phyloP scores from a whole-genome alignment of 2,113 vertebrate species.

The Zapus hudsonius region DNA sequence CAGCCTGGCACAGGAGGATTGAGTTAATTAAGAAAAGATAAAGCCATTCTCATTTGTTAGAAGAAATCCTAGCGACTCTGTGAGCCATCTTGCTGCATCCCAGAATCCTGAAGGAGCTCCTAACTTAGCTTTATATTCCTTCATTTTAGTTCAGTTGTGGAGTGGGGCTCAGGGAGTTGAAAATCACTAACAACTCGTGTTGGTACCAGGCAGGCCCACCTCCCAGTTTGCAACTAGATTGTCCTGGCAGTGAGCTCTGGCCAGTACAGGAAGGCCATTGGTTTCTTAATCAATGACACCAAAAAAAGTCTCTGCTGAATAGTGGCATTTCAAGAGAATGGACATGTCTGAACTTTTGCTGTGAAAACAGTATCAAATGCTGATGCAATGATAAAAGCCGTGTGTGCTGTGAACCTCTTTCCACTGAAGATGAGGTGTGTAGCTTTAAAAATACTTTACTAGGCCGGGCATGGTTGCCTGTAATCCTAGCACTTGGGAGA shows the following conservation, averaged over 20 bases:
- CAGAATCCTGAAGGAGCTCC: background rate
- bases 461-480: too few relatives aligned
- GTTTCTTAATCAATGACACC: background rate
- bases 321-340: background rate
- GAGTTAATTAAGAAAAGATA: background rate
- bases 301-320: background rate
- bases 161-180: background rate
- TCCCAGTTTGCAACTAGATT: background rate
- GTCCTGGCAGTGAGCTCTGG: background rate
- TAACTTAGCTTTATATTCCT: background rate
- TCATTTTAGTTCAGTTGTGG: background rate
- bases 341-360: background rate
- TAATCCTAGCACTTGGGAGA: too few relatives aligned
- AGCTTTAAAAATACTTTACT: background rate
- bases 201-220: too few relatives aligned
- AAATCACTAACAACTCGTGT: background rate
- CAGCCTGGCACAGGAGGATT: background rate
- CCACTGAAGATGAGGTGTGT: background rate
- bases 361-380: background rate
- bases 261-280: background rate
- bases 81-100: background rate
- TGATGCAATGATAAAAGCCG: background rate
- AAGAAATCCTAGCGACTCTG: background rate
- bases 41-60: background rate
- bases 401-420: background rate